These are phyloP conservation scores for Metaphire vulgaris DNA, from an alignment of 1,140 invertebrate genomes.

Conservation along the genomic window DNA sequence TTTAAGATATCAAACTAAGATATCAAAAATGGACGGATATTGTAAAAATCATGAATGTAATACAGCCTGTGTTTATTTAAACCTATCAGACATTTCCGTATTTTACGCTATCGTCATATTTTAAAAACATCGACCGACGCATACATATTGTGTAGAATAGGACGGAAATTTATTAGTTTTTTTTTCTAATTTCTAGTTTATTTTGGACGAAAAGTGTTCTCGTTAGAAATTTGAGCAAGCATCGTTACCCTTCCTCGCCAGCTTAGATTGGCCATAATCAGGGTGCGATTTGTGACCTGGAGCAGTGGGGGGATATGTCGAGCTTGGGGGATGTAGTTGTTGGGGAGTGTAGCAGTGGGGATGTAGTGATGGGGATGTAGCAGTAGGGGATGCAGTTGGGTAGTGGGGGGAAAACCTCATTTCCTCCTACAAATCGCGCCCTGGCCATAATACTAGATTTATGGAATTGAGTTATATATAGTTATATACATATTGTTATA, in stretches of 20 bases:
- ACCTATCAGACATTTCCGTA: background rate
- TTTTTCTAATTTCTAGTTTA: background rate
- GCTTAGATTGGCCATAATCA: too few relatives aligned
- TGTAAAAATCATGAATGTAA: too few relatives aligned
- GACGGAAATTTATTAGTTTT: background rate
- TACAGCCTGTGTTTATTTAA: too few relatives aligned
- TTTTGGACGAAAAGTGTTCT: background rate
- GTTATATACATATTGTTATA: background rate
- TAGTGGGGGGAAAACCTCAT: background rate
- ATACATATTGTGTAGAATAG: background rate
- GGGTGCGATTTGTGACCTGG: too few relatives aligned
- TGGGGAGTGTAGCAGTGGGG: too few relatives aligned
- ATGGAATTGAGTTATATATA: background rate
- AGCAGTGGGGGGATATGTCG: too few relatives aligned
- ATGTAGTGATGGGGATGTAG: too few relatives aligned
- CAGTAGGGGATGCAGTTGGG: too few relatives aligned
- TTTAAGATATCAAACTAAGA: too few relatives aligned
- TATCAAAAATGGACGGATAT: too few relatives aligned
- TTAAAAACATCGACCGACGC: background rate
- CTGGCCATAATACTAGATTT: background rate
- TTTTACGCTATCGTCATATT: too few relatives aligned
- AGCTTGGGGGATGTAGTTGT: too few relatives aligned
- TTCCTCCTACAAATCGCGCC: background rate
- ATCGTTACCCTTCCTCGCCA: background rate
- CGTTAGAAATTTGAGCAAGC: background rate